Evolutionary conservation across 1,140 invertebrate genomes (phyloP), one percentile per base, ranked within the genome.

Genomic region (Scaptomyza hsui): DNA sequence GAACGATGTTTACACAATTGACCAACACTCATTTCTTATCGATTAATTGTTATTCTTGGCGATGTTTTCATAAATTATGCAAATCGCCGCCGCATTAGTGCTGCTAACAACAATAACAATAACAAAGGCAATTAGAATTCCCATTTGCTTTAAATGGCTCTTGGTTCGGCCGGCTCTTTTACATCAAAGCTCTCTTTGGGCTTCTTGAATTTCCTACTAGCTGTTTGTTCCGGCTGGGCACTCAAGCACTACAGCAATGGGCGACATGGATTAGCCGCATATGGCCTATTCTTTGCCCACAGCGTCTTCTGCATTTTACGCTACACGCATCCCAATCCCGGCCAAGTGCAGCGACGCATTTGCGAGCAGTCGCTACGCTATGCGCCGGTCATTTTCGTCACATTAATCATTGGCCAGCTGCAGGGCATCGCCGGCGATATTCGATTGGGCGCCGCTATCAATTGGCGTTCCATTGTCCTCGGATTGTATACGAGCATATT

Each of bases 251-350:
- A 74, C 39, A 82, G 78, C 72, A 52, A 47, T 12, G 83, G 83
- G 9, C 57, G 67, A 7, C 47, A 56, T 32, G 67, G 71, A 0
- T 26, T 75, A 42, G 75, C 75, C 52, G 82, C 75, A 1, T 89
- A 82, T 26, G 83, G 83, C 0, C 59, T 88, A 13, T 70, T 67
- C 21, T 88, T 88, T 9, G 78, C 53, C 0, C 82, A 88, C 39
- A 82, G 78, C 18, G 52, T 88, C 16, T 57, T 82, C 21, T 75
- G 78, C 29, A 67, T 82, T n/a, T 37, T 88, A 13, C 75, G 83
- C 24, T 76, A 88, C 63, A 88, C 82, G n/a, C 82, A 88, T 53
- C 82, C 82, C 21, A 88, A 89, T 78, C 83, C 82, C 4, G 78
- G 82, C 1, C 35, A 62, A 13, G 48, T 88, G 32, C 78, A 82